Evolutionary conservation across 2,797 vertebrate species (phyloP).

Genomic region (Centroberyx gerrardi): DNA sequence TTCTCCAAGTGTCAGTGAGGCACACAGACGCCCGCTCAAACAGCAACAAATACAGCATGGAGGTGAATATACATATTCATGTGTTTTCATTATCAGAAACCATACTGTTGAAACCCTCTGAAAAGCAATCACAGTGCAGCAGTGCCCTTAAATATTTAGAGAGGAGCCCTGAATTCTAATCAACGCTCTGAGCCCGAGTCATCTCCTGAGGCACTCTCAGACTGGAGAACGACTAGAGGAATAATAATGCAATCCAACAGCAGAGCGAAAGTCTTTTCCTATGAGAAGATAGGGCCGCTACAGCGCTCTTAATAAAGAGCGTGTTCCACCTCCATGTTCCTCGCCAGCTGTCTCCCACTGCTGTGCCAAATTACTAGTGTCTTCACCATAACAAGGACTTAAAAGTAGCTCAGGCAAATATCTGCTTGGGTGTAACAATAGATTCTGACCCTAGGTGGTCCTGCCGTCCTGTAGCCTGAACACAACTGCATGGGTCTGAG

Average conservation of each 20-base stretch:
- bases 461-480: slow-evolving; percentile 27
- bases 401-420: slow-evolving; percentile 40
- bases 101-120: slow-evolving; percentile 6
- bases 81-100: slow-evolving; percentile 22
- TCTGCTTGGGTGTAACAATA: slow-evolving; percentile 41
- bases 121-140: slow-evolving; percentile 22
- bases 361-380: slow-evolving; percentile 54
- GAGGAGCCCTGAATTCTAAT: slow-evolving; percentile 61
- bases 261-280: slow-evolving; percentile 30
- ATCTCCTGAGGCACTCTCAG: slow-evolving; percentile 34
- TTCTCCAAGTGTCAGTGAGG: background rate
- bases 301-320: slow-evolving; percentile 51
- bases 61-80: background rate
- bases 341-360: slow-evolving; percentile 57
- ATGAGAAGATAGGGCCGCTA: slow-evolving; percentile 31
- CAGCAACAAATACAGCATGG: slow-evolving; percentile 16
- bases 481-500: slow-evolving; percentile 8
- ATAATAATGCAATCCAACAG: slow-evolving; percentile 44
- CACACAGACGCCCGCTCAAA: background rate
- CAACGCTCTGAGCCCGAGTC: slow-evolving; percentile 32
- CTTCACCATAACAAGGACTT: slow-evolving; percentile 32
- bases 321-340: slow-evolving; percentile 47
- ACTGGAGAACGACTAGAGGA: slow-evolving; percentile 46
- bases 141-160: slow-evolving; percentile 60
- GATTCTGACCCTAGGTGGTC: slow-evolving; percentile 38